Evolutionary conservation across 2,797 vertebrate species (phyloP), one percentile per base, ranked within the genome.

Genomic region (Lepilemur septentrionalis): DNA sequence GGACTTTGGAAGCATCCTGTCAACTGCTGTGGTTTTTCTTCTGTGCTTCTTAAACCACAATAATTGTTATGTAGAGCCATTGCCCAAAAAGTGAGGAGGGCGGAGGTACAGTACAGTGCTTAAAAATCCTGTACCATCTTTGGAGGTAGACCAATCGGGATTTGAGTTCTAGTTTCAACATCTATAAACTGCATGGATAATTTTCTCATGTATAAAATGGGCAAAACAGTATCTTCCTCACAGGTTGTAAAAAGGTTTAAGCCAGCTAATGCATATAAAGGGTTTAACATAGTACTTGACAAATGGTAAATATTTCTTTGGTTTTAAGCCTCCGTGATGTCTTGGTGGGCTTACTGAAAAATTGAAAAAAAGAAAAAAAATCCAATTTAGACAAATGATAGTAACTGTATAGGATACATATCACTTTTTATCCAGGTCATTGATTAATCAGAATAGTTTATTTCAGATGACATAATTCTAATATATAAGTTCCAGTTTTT

Each of bases 121-220:
- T 78, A 67, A 43, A 5, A 72, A 11, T 55, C 65, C 22, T 78
- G 20, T 22, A 46, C 55, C 59, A 90, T 59, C 50, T 82, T 30
- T n/a, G 18, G n/a, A 69, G 23, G 28, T 72, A 82, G 65, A 13
- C 50, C 69, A 91, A 23, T 85, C n/a, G 79, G 93, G 52, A 79
- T 83, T 76, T 78, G 41, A 73, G 86, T 84, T 87, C 65, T 93
- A 20, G 9, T 91, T 94, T 97, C 70, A 87, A 7, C 10, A 78
- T 30, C 55, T 76, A 11, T 28, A 57, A 82, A 7, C 48, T 38
- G 13, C 41, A 10, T 81, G 52, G 86, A 75, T 38, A 73, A 25
- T 70, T 93, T 93, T 96, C 32, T 91, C 9, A 65, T 81, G 50
- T 79, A 20, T 73, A 85, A 96, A 91, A 59, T 80, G 65, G 83